These are phyloP conservation scores for Morone saxatilis DNA, from an alignment of 2,113 vertebrate species.

Conservation along the genomic window DNA sequence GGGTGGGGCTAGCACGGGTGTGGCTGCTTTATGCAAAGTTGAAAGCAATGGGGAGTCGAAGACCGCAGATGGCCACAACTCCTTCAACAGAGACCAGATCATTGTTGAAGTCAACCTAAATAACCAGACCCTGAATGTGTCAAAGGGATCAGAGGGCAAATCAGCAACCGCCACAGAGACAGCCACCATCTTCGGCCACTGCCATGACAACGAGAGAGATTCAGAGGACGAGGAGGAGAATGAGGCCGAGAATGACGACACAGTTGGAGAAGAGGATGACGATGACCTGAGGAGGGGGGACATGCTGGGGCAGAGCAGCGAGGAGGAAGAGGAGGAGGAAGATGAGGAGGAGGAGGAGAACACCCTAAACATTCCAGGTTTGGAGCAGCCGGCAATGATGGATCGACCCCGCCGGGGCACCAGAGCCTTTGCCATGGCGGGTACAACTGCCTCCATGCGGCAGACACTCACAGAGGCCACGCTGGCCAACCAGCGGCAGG, in stretches of 20 bases:
- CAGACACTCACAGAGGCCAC: slow-evolving; percentile 81
- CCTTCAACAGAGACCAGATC: slow-evolving; percentile 93
- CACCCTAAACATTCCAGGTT: slow-evolving; percentile 79
- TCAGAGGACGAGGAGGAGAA: slow-evolving; percentile 84
- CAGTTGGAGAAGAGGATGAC: slow-evolving; percentile 80
- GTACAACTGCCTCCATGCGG: slow-evolving; percentile 83
- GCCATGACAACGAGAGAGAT: slow-evolving; percentile 81
- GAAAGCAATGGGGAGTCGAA: slow-evolving; percentile 84
- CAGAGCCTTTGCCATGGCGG: slow-evolving; percentile 77
- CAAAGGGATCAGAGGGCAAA: slow-evolving; percentile 91
- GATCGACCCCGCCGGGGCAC: slow-evolving; percentile 78
- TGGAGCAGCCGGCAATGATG: slow-evolving; percentile 78
- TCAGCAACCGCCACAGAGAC: slow-evolving; percentile 66
- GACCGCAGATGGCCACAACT: slow-evolving; percentile 81
- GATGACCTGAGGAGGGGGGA: slow-evolving; percentile 69
- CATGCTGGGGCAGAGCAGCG: slow-evolving; percentile 78
- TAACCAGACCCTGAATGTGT: slow-evolving; percentile 97
- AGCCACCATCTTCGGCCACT: slow-evolving; percentile 60
- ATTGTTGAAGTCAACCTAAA: slow-evolving; percentile 99
- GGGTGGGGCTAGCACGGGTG: neutral
- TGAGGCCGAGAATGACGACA: slow-evolving; percentile 69
- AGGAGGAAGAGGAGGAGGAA: slow-evolving; percentile 79
- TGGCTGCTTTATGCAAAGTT: slow-evolving; percentile 84
- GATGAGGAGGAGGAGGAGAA: slow-evolving; percentile 87
- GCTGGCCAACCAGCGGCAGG: slow-evolving; percentile 73